Evolutionary conservation across 1,140 invertebrate genomes (phyloP).

Genomic region (Lethrus apterus): DNA sequence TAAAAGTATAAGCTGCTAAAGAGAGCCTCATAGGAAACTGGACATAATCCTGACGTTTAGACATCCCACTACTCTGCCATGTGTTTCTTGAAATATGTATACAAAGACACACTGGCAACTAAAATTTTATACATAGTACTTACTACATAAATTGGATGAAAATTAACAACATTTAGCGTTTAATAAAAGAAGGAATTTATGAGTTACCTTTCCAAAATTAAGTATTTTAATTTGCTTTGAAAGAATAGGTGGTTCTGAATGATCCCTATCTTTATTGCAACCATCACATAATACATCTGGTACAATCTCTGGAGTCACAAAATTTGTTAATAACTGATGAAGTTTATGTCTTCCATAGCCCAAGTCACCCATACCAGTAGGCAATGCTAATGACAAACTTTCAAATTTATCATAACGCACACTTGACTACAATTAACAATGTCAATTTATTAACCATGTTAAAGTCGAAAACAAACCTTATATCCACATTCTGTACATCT

Average conservation of each 20-base stretch:
- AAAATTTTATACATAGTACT: conserved; percentile 28
- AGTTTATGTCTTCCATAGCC: conserved; percentile 51
- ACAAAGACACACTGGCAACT: conserved; percentile 73
- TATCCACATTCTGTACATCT: conserved; percentile 71
- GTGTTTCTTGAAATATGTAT: conserved; percentile 81
- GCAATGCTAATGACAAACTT: conserved; percentile 71
- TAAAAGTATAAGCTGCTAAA: conserved; percentile 70
- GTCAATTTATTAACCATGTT: conserved; percentile 2
- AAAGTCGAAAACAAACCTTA: conserved; percentile 49
- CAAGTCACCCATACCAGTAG: conserved; percentile 47
- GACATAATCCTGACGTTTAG: conserved; percentile 80
- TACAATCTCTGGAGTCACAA: conserved; percentile 76
- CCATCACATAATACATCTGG: conserved; percentile 75
- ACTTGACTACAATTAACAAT: conserved; percentile 54
- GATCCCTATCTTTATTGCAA: conserved; percentile 53
- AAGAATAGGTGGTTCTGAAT: conserved; percentile 38
- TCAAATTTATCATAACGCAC: conserved; percentile 87
- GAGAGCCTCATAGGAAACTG: conserved; percentile 76
- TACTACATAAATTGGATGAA: background rate
- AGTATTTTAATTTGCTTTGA: conserved; percentile 70
- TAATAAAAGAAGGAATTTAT: background rate
- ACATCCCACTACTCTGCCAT: conserved; percentile 68
- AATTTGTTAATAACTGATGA: conserved; percentile 66
- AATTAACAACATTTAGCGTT: too few relatives aligned
- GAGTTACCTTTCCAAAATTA: conserved; percentile 75